Evolutionary conservation across 2,113 vertebrate species (phyloP).

Genomic region (Motacilla tschutschensis): DNA sequence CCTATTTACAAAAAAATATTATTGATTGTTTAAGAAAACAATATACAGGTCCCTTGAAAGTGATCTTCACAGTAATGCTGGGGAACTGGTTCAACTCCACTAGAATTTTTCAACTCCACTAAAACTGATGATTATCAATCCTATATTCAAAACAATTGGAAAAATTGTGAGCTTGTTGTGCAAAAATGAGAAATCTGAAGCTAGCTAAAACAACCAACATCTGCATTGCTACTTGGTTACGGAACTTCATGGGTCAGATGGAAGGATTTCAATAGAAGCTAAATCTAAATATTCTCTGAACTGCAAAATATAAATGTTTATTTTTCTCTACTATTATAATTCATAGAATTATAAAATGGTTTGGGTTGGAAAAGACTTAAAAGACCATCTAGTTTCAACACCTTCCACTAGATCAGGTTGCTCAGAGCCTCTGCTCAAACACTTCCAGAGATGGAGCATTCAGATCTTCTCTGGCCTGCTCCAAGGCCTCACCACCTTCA

Average conservation of each 20-base stretch:
- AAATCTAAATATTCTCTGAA: background rate
- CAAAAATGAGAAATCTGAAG: background rate
- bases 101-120: background rate
- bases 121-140: background rate
- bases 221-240: background rate
- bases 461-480: background rate
- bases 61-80: background rate
- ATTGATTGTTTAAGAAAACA: background rate
- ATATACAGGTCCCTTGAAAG: background rate
- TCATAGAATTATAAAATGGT: background rate
- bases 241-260: background rate
- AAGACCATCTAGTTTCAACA: background rate
- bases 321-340: background rate
- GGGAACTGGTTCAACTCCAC: background rate
- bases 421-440: background rate
- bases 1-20: background rate
- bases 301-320: background rate
- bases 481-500: background rate
- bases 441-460: background rate
- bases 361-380: background rate
- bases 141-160: background rate
- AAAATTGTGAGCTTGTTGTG: background rate
- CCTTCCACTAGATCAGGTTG: background rate
- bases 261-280: background rate
- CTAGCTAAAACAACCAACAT: background rate